phyloP scores from a whole-genome alignment of 2,113 vertebrate species.

The Centropristis striata region DNA sequence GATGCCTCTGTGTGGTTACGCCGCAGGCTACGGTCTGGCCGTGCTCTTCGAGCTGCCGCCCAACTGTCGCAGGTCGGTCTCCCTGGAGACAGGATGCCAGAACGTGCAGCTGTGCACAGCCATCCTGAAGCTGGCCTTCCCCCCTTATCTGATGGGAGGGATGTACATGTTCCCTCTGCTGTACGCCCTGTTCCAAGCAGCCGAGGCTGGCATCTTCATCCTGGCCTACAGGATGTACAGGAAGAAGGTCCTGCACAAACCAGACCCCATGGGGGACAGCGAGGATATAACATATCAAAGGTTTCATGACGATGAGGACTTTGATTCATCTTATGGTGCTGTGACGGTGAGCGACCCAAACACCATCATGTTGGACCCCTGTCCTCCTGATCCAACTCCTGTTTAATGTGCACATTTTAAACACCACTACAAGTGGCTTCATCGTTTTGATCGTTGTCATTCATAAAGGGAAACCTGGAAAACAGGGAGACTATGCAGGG shows the following conservation, averaged over 20 bases:
- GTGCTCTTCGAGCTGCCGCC: slow-evolving; percentile 90
- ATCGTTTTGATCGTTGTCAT: neutral
- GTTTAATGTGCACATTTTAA: slow-evolving; percentile 59
- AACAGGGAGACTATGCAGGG: neutral
- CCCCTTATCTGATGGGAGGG: slow-evolving; percentile 91
- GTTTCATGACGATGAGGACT: slow-evolving; percentile 91
- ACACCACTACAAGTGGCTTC: slow-evolving; percentile 5
- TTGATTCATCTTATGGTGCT: slow-evolving; percentile 91
- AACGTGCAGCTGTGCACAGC: slow-evolving; percentile 98
- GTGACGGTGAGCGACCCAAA: slow-evolving; percentile 87
- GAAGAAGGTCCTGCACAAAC: slow-evolving; percentile 88
- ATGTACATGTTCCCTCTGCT: slow-evolving; percentile 99
- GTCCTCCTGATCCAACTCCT: slow-evolving; percentile 77
- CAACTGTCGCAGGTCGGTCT: slow-evolving; percentile 92
- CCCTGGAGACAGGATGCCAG: slow-evolving; percentile 96
- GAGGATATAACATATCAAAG: slow-evolving; percentile 93
- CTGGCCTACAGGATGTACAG: slow-evolving; percentile 92
- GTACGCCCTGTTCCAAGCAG: slow-evolving; percentile 95
- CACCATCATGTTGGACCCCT: slow-evolving; percentile 84
- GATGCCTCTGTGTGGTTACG: slow-evolving; percentile 94
- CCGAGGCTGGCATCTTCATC: slow-evolving; percentile 94
- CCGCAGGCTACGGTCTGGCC: slow-evolving; percentile 93
- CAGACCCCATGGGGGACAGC: slow-evolving; percentile 84
- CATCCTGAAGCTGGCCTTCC: slow-evolving; percentile 97
- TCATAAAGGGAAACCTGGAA: slow-evolving; percentile 8